Base-by-base conservation (phyloP, 2,113 vertebrate genomes). In the Periophthalmodon schlosseri region DNA sequence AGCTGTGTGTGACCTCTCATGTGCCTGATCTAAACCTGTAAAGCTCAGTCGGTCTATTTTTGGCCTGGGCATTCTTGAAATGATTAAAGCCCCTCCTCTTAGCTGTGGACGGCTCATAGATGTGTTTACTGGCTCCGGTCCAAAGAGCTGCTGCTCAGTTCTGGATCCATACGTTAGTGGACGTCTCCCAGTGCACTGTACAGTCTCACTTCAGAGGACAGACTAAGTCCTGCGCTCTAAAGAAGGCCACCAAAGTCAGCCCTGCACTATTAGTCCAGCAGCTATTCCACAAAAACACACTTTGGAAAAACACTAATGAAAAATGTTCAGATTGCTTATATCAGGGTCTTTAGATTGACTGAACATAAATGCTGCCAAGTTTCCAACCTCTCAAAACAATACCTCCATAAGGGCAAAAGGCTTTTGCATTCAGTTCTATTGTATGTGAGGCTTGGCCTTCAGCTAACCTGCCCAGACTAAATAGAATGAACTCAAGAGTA, bases 1-100 rank as follows among this genome's bases (percentile, higher is more conserved):
- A 70, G 78, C 87, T 83, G 68, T 52, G 72, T 81, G 16, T 14
- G 64, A 39, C 68, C 84, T 4, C 54, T 82, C 70, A 64, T 86
- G 83, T 84, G 82, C 90, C 78, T 81, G 73, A 72, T 72, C 65
- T 13, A 82, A 88, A 81, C 78, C 69, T 65, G 57, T 87, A 84
- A 88, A 75, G 79, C 72, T 63, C 65, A 46, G 70, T 81, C 70
- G 76, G 87, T 81, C 87, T 88, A 90, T 91, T 91, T 90, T 85
- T 78, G 81, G 77, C 66, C 20, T 2, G 73, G 71, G 76, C 79
- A 71, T 84, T 88, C 86, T 86, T 85, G 58, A 80, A 73, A 78
- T 71, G 77, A 80, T 81, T 66, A 84, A 83, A 77, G 75, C 50
- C 74, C 72, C 68, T 61, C 72, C 33, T 64, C 74, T 69, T 52